These are phyloP conservation scores for Benitochromis conjunctus DNA, from an alignment of 2,113 vertebrate genomes.

Conservation along the genomic window DNA sequence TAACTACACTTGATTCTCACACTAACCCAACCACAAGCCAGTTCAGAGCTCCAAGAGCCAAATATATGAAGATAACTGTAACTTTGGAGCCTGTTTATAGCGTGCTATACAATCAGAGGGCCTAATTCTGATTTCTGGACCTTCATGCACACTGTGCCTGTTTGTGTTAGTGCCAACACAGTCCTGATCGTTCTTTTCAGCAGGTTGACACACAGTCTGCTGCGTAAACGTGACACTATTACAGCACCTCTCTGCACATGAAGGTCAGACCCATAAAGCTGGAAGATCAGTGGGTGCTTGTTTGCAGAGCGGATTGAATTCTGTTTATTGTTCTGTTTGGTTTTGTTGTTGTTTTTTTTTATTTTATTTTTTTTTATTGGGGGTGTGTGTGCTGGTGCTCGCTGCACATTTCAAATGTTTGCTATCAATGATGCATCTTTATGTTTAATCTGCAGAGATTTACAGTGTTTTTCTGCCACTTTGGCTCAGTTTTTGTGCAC, in stretches of 20 bases:
- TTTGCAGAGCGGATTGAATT: background rate
- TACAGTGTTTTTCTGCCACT: background rate
- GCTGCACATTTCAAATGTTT: background rate
- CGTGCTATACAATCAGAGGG: slow-evolving; percentile 69
- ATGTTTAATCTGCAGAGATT: background rate
- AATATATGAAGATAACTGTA: slow-evolving; percentile 20
- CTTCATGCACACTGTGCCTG: slow-evolving; percentile 64
- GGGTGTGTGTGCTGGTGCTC: background rate
- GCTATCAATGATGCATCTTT: background rate
- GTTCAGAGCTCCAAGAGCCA: slow-evolving; percentile 30
- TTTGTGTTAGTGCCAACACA: slow-evolving; percentile 33
- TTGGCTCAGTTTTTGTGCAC: slow-evolving; percentile 9
- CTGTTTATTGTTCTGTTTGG: background rate
- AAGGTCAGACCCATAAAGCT: background rate
- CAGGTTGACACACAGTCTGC: background rate
- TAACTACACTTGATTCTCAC: background rate
- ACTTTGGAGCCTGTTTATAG: slow-evolving; percentile 40
- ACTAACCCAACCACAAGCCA: slow-evolving; percentile 21
- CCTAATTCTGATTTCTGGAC: slow-evolving; percentile 51
- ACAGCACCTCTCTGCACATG: background rate
- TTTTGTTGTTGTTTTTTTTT: background rate
- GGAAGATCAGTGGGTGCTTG: background rate
- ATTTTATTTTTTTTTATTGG: background rate
- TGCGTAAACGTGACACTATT: background rate
- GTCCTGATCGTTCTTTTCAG: slow-evolving; percentile 2